Evolutionary conservation across 2,888 invertebrate genomes (phyloP).

Genomic region (Pachycephus smyrnensis): DNA sequence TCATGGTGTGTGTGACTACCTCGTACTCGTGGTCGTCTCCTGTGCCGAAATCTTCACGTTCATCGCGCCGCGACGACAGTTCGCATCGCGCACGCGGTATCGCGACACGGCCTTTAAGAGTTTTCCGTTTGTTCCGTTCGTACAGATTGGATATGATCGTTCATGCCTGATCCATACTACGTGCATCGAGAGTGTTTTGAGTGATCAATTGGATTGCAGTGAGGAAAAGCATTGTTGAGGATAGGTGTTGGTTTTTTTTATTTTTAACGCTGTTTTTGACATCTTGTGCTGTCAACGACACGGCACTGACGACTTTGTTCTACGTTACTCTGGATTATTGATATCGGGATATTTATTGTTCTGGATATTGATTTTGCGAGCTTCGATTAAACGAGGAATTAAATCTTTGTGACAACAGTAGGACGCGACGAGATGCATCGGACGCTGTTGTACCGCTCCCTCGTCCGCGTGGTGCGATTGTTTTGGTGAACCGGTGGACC

Average conservation of each 20-base stretch:
- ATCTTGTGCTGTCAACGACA: not conserved
- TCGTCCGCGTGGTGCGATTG: not conserved
- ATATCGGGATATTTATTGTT: not conserved
- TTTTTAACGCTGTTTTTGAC: not conserved
- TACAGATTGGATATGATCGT: not conserved
- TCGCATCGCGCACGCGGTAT: not conserved
- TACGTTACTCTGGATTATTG: not conserved
- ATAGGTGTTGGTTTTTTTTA: not conserved
- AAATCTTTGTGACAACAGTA: not conserved
- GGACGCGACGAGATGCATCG: slow-evolving; percentile 31
- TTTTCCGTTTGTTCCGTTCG: not conserved
- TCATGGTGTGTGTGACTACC: not conserved
- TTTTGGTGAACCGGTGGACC: slow-evolving; percentile 28
- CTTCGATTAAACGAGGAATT: not conserved
- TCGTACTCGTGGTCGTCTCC: not conserved
- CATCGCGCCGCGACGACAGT: not conserved
- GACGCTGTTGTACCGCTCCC: slow-evolving; percentile 31
- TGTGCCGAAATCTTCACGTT: not conserved
- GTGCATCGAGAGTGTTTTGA: not conserved
- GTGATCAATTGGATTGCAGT: not conserved
- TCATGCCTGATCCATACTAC: not conserved
- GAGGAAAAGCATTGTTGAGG: not conserved
- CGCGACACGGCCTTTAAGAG: not conserved
- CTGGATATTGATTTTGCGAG: not conserved
- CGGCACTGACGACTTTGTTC: not conserved